Evolutionary conservation across 2,113 vertebrate species (phyloP).

Genomic region (Microcebus tavaratra): DNA sequence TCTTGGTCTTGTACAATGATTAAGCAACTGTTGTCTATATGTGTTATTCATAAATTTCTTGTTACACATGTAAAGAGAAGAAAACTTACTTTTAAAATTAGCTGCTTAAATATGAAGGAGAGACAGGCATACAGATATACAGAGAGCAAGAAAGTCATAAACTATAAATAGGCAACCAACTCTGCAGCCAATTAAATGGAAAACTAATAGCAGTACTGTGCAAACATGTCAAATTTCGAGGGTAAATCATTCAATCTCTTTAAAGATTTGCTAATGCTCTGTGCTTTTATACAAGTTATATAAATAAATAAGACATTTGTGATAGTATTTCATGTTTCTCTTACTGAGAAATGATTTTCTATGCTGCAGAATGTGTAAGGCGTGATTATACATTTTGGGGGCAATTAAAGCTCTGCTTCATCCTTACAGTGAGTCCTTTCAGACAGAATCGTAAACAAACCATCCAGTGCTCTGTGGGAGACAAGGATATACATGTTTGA

Average conservation of each 20-base stretch:
- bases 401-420: slow-evolving; percentile 48
- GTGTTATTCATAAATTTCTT: neutral
- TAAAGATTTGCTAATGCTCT: neutral
- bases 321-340: neutral
- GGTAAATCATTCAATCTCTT: neutral
- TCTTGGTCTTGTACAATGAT: neutral
- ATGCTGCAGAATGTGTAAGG: neutral
- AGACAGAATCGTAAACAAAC: slow-evolving; percentile 49
- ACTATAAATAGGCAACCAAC: neutral
- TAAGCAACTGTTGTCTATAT: neutral
- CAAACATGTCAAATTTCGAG: slow-evolving; percentile 35
- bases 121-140: neutral
- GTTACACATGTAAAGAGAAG: neutral
- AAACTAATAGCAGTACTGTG: slow-evolving; percentile 36
- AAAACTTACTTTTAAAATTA: neutral
- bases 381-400: slow-evolving; percentile 29
- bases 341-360: slow-evolving; percentile 45
- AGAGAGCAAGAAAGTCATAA: neutral
- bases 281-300: neutral
- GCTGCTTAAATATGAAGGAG: neutral
- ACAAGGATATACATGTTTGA: slow-evolving; percentile 35
- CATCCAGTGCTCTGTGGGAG: slow-evolving; percentile 32
- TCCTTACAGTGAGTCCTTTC: neutral
- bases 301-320: neutral
- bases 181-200: slow-evolving; percentile 26